These are phyloP conservation scores for Crotalus horridus DNA, from an alignment of 2,113 vertebrate genomes.

Conservation along the genomic window DNA sequence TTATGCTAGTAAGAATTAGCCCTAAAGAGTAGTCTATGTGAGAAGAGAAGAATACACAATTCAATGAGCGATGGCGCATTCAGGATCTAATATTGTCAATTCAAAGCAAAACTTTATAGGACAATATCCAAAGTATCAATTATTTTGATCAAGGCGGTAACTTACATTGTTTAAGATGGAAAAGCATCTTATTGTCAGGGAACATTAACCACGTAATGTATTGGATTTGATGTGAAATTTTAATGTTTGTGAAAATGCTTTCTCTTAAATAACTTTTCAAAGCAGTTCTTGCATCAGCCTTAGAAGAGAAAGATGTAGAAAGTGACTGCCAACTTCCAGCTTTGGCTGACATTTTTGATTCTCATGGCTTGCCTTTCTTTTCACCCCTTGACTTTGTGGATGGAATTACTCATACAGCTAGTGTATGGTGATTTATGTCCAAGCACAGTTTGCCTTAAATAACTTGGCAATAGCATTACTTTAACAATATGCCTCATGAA, in stretches of 20 bases:
- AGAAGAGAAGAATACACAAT: background rate
- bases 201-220: background rate
- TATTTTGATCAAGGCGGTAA: background rate
- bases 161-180: background rate
- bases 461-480: background rate
- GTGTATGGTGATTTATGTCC: background rate
- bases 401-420: background rate
- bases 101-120: background rate
- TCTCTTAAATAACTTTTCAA: background rate
- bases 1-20: background rate
- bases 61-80: background rate
- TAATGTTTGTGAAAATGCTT: background rate
- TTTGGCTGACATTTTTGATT: background rate
- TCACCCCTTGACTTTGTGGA: background rate
- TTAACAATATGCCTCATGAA: background rate
- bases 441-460: background rate
- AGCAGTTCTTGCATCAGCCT: background rate
- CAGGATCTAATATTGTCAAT: background rate
- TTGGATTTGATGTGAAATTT: background rate
- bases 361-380: background rate
- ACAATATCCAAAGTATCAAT: background rate
- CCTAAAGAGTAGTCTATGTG: background rate
- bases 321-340: background rate
- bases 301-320: background rate
- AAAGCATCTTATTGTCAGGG: background rate